These are phyloP conservation scores for Pelobates fuscus DNA, from an alignment of 2,113 vertebrate species.

Conservation along the genomic window DNA sequence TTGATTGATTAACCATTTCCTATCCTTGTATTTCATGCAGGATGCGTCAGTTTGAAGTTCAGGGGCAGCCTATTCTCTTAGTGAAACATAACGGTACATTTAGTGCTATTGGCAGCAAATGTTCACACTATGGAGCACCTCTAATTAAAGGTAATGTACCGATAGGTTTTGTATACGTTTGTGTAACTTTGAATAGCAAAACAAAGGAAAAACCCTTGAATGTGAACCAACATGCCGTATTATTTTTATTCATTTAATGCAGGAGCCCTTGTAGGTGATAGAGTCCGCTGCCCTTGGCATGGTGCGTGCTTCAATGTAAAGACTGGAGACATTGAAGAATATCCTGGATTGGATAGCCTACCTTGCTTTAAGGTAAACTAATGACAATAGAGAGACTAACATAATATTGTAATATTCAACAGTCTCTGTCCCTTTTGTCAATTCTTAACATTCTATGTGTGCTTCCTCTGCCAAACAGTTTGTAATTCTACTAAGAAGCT, in stretches of 20 bases:
- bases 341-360: constrained; percentile 79
- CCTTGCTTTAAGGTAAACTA: constrained; percentile 66
- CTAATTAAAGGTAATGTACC: constrained; percentile 75
- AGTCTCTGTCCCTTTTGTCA: too few species aligned
- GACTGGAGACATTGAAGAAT: constrained; percentile 88
- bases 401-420: too few species aligned
- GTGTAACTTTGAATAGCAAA: too few species aligned
- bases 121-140: constrained; percentile 77
- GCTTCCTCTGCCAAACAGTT: too few species aligned
- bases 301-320: constrained; percentile 82
- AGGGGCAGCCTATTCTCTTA: constrained; percentile 71
- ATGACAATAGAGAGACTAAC: too few species aligned
- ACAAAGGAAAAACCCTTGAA: too few species aligned
- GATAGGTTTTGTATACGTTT: not conserved
- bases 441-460: too few species aligned
- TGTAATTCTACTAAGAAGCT: too few species aligned
- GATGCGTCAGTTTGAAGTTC: constrained; percentile 77
- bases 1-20: not conserved
- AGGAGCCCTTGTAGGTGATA: constrained; percentile 74
- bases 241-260: too few species aligned
- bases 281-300: constrained; percentile 83
- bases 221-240: too few species aligned
- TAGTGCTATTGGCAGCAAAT: constrained; percentile 78
- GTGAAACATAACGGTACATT: constrained; percentile 70
- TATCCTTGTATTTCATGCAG: constrained; percentile 56